Evolutionary conservation across 2,888 invertebrate genomes (phyloP).

Genomic region (Yponomeuta evonymella): DNA sequence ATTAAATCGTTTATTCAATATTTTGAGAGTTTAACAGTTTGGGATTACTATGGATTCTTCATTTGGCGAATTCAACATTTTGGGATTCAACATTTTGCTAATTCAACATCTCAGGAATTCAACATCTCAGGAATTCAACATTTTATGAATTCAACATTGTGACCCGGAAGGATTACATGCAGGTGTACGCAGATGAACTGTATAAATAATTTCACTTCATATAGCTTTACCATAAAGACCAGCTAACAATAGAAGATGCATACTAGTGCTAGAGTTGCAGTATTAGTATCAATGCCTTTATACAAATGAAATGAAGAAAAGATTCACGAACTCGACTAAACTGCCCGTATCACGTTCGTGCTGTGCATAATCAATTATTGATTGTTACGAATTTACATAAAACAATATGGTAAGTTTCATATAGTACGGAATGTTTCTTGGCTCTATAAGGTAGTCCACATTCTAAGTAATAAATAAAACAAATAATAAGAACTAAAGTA

Average conservation of each 20-base stretch:
- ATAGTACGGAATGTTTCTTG: too few relatives aligned
- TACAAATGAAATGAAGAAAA: slow-evolving; percentile 7
- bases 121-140: too few relatives aligned
- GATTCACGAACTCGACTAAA: slow-evolving; percentile 3
- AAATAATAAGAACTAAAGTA: background rate
- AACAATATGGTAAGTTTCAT: background rate
- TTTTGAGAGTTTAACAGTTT: too few relatives aligned
- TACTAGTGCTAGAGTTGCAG: background rate
- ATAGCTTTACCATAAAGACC: background rate
- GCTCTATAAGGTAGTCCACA: background rate
- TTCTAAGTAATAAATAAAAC: background rate
- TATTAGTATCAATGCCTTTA: background rate
- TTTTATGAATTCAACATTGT: too few relatives aligned
- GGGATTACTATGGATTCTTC: too few relatives aligned
- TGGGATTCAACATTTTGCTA: too few relatives aligned
- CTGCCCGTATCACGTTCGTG: slow-evolving; percentile 4
- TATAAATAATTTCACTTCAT: background rate
- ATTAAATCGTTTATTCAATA: too few relatives aligned
- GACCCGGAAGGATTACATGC: background rate
- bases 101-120: too few relatives aligned
- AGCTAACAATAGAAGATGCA: background rate
- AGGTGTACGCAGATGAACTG: background rate
- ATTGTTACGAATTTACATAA: slow-evolving; percentile 1
- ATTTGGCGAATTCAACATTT: too few relatives aligned
- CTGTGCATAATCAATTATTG: slow-evolving; percentile 8